phyloP scores from a whole-genome alignment of 2,797 vertebrate genomes.

The Jordanella pulchra region DNA sequence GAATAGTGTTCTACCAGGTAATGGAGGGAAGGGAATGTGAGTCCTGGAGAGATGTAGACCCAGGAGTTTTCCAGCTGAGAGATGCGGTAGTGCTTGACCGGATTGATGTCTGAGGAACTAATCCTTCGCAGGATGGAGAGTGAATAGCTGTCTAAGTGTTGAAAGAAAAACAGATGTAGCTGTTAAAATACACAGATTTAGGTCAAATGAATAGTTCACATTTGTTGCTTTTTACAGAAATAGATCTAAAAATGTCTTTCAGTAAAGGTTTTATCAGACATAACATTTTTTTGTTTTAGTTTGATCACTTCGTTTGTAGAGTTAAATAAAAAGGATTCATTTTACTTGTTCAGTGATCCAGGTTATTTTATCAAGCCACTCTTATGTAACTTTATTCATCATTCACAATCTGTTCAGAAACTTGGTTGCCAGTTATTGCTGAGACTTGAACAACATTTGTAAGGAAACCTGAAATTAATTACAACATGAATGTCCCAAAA shows the following conservation, averaged over 20 bases:
- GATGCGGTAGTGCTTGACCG: slow-evolving; percentile 86
- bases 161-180: slow-evolving; percentile 9
- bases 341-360: too few relatives aligned
- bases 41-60: slow-evolving; percentile 83
- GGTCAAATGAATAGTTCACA: background rate
- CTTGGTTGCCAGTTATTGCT: background rate
- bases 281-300: too few relatives aligned
- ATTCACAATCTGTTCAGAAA: background rate
- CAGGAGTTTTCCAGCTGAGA: slow-evolving; percentile 81
- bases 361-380: too few relatives aligned
- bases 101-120: slow-evolving; percentile 52
- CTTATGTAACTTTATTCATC: too few relatives aligned
- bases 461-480: background rate
- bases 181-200: background rate
- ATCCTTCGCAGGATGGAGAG: slow-evolving; percentile 80
- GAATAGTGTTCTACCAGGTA: slow-evolving; percentile 86
- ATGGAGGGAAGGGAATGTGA: slow-evolving; percentile 84
- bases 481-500: background rate
- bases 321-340: too few relatives aligned
- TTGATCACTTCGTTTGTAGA: too few relatives aligned
- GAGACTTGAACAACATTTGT: too few relatives aligned
- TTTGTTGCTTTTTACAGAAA: too few relatives aligned
- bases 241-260: background rate
- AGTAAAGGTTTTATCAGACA: too few relatives aligned
- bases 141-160: slow-evolving; percentile 78